Conservation (phyloP, 2,888 invertebrate genomes). For the Caenorhabditis zanzibari region DNA sequence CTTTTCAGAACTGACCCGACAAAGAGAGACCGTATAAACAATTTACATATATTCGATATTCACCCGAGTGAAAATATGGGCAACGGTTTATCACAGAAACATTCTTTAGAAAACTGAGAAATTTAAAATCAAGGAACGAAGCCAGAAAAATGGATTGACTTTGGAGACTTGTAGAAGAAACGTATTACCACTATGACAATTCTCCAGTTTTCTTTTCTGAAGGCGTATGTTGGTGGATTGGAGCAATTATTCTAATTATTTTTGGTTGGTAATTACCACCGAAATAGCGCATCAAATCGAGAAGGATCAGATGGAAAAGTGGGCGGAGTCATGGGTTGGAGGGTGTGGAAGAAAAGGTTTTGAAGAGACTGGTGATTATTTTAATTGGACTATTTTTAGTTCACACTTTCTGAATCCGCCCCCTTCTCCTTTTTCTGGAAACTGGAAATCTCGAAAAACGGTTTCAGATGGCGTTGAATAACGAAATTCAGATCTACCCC, state of each 20-base stretch:
- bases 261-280: slow-evolving; percentile 56
- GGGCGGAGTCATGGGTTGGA: slow-evolving; percentile 32
- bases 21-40: neutral
- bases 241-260: slow-evolving; percentile 66
- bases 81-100: neutral
- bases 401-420: slow-evolving; percentile 29
- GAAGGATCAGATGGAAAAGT: slow-evolving; percentile 25
- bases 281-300: slow-evolving; percentile 32
- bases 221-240: slow-evolving; percentile 33
- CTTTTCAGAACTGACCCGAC: neutral
- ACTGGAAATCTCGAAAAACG: neutral
- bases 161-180: neutral
- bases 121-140: neutral
- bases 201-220: slow-evolving; percentile 35
- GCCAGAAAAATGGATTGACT: neutral
- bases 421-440: neutral
- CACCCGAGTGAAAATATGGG: neutral
- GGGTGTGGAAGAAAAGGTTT: slow-evolving; percentile 12
- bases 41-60: neutral
- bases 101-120: neutral
- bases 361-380: slow-evolving; percentile 42
- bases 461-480: neutral
- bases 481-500: neutral
- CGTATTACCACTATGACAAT: slow-evolving; percentile 2
- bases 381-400: slow-evolving; percentile 39